Evolutionary conservation across 2,888 invertebrate genomes (phyloP).

Genomic region (Bunonema sp.): DNA sequence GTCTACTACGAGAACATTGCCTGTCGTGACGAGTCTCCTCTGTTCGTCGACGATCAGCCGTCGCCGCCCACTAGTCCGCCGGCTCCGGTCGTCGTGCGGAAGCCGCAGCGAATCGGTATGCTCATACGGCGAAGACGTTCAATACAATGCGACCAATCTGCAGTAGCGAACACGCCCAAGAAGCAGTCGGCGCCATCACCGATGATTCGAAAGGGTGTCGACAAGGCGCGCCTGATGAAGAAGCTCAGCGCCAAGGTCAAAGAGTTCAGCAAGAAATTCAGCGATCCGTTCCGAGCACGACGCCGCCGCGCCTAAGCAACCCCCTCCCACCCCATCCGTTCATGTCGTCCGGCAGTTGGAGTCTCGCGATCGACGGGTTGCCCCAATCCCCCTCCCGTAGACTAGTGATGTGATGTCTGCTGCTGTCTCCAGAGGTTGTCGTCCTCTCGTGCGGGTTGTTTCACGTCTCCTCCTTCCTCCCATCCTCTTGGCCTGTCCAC

Average conservation of each 20-base stretch:
- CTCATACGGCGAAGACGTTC: too few relatives aligned
- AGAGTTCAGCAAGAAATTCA: conserved; percentile 26
- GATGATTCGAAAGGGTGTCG: background rate
- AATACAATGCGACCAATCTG: too few relatives aligned
- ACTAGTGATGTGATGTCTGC: too few relatives aligned
- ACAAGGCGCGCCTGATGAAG: conserved; percentile 23
- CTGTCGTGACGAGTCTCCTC: conserved; percentile 22
- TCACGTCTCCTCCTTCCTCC: background rate
- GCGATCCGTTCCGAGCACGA: conserved; percentile 1
- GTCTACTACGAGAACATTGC: conserved; percentile 41
- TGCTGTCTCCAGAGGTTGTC: too few relatives aligned
- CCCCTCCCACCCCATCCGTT: conserved; percentile 2
- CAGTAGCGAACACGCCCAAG: too few relatives aligned
- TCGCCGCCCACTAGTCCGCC: background rate
- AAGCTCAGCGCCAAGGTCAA: conserved; percentile 29
- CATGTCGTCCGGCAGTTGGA: too few relatives aligned
- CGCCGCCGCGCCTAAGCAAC: background rate
- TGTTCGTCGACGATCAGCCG: background rate
- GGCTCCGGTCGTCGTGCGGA: too few relatives aligned
- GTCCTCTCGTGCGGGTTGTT: too few relatives aligned
- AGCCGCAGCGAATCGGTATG: too few relatives aligned
- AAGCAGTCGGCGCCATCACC: too few relatives aligned
- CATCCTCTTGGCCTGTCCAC: background rate
- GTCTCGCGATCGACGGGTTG: conserved; percentile 4
- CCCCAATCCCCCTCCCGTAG: background rate